Base-by-base conservation (phyloP, 2,797 vertebrate genomes). In the Cyprinodon diabolis region DNA sequence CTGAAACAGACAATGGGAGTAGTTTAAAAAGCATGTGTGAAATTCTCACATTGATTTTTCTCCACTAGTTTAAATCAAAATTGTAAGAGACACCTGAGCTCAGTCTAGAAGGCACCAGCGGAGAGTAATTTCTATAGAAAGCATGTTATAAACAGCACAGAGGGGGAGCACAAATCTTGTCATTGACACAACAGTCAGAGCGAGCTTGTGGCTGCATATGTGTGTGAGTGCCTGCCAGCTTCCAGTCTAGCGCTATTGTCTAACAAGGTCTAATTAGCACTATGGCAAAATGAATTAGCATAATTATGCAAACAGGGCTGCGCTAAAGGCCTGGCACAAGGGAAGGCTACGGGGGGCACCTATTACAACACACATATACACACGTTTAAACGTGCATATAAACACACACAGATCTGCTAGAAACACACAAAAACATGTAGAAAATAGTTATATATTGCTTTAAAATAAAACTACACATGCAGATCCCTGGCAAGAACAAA, bases 261-360 rank as follows among this genome's bases (percentile, higher is more conserved):
- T 93, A 92, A 93, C 87, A 90, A 92, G 92, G 89, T 92, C 93
- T 94, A 95, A 95, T 95, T 95, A 94, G 91, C 91, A 94, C 88
- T 90, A 90, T 88, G 92, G 90, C 91, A 91, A 80, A 88, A 91
- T 89, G 87, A 95, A 95, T 95, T 94, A 94, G 91, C 94, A 95
- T 95, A 95, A 95, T 95, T 94, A 93, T 93, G 91, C 93, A 94
- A 94, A 94, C 93, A 94, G 86, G 87, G 86, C 84, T 86, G 77
- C 47, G 79, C 84, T 92, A 91, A 91, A 90, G 90, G 89, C 86
- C 87, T 91, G 87, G 91, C 87, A 92, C 91, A 91, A 90, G 88
- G 86, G 89, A 82, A 90, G 86, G 83, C 88, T 86, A 86, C 77
- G 43, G 93, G 92, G 92, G 90, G 90, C 82, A 91, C 84, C 82